Evolutionary conservation across 2,888 invertebrate species (phyloP), one percentile per base, ranked within the genome.

Genomic region (Pocota personata): DNA sequence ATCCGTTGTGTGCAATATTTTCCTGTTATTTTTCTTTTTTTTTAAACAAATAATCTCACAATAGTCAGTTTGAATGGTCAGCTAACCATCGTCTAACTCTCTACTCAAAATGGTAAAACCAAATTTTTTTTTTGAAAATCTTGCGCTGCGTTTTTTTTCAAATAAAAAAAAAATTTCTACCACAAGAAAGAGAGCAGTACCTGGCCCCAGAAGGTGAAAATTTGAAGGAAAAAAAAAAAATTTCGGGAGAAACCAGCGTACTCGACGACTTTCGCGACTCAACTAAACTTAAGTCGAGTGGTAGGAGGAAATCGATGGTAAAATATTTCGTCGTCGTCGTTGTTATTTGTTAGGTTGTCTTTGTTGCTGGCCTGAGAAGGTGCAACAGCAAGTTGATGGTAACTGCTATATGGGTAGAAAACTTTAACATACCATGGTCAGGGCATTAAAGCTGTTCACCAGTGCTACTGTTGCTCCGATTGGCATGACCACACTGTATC

Each of bases 241-340:
- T 75, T 84, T 48, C 32, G 76, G 75, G 77, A 82, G 67, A 88
- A 86, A 88, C 88, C 88, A 88, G 88, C 91, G 90, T 90, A 92
- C 92, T 91, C 92, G 90, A 91, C 91, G 91, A 91, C 92, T 92
- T 92, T 91, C 92, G 91, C 92, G 92, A 92, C 91, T 90, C 91
- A 92, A 92, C 92, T 92, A 90, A 92, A 86, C 82, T 82, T 86
- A 67, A 62, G 66, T 76, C 50, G 71, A 82, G 80, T 82, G 87
- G 88, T 87, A 87, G 86, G 82, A 87, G 86, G 84, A 73, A 87
- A 87, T 82, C 89, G 91, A 90, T 89, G 90, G 89, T 89, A 89
- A 88, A 87, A 80, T 21, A 60, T 40, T 32, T 55, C 43, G 14
- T 73, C 35, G 55, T 67, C 46, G 71, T 55, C 14, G 19, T 64